Evolutionary conservation across 2,113 vertebrate genomes (phyloP).

Genomic region (Vimba vimba): DNA sequence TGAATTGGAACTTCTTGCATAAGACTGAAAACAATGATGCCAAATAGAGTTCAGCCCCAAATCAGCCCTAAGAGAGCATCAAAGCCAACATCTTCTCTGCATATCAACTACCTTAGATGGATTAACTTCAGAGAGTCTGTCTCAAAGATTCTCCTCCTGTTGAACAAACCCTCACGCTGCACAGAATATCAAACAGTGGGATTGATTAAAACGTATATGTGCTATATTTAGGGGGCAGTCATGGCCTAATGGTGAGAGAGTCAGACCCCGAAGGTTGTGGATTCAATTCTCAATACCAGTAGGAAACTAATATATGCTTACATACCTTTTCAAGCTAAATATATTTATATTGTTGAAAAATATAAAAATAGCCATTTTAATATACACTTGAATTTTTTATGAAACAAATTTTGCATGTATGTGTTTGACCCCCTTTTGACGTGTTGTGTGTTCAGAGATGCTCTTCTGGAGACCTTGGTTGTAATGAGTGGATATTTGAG

Average conservation of each 20-base stretch:
- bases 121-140: conserved; percentile 42
- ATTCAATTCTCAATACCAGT: no score
- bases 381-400: neutral
- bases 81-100: neutral
- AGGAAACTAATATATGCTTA: no score
- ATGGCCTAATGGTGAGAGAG: no score
- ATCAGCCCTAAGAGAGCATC: neutral
- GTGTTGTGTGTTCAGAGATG: no score
- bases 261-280: no score
- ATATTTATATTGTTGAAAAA: neutral
- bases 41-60: neutral
- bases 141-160: neutral
- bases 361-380: neutral
- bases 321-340: neutral
- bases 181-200: conserved; percentile 12
- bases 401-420: no score
- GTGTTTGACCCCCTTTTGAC: no score
- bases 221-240: no score
- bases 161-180: neutral
- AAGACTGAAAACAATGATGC: neutral
- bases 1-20: neutral
- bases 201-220: neutral
- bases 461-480: no score
- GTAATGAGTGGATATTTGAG: no score
- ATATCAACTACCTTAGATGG: conserved; percentile 39